Evolutionary conservation across 2,797 vertebrate genomes (phyloP).

Genomic region (Anisognathus igniventris): DNA sequence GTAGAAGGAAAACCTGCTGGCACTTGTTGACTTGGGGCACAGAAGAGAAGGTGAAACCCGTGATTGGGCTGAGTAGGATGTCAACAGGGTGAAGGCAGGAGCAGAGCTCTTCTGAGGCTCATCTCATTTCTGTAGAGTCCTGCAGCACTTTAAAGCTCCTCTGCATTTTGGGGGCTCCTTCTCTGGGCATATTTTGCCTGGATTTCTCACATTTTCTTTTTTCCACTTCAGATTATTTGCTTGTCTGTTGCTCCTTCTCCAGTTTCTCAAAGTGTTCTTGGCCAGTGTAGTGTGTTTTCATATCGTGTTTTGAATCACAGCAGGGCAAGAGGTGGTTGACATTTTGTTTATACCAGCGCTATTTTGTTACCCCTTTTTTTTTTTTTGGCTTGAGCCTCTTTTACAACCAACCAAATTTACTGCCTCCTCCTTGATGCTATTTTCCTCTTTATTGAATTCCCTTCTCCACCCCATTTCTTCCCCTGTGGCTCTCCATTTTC

Average conservation of each 20-base stretch:
- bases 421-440: slow-evolving; percentile 10
- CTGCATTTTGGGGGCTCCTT: not conserved
- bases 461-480: not conserved
- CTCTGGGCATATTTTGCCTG: not conserved
- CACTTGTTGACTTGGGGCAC: not conserved
- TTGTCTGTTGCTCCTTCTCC: not conserved
- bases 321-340: not conserved
- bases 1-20: not conserved
- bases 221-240: not conserved
- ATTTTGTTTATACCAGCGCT: slow-evolving; percentile 8
- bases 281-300: not conserved
- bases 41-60: not conserved
- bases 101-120: not conserved
- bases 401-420: slow-evolving; percentile 27
- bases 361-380: not conserved
- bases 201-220: not conserved
- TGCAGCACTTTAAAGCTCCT: not conserved
- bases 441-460: slow-evolving; percentile 40
- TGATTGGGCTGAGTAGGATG: rapidly evolving
- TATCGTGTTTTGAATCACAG: not conserved
- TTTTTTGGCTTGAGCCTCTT: not conserved
- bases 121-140: not conserved
- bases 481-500: slow-evolving; percentile 27
- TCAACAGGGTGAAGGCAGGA: not conserved
- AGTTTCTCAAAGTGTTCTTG: not conserved